A percentile compares a stretch with the other conserved stretches of the same genome.
These are phyloP conservation scores for Anoplolepis gracilipes DNA, from an alignment of 1,140 invertebrate genomes.

Conservation along the genomic window DNA sequence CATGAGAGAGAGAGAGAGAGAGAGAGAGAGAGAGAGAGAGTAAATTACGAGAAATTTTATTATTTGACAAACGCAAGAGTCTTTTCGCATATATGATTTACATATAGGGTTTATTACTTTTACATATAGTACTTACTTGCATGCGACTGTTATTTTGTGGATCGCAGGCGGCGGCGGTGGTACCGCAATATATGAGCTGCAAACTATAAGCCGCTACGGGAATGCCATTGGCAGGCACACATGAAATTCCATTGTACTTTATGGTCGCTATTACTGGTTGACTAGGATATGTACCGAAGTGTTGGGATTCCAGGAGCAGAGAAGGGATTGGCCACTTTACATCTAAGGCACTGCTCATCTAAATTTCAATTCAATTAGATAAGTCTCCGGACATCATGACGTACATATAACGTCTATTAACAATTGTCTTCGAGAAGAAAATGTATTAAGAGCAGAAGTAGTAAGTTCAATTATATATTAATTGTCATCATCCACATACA, in stretches of 20 bases:
- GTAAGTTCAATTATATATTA: no score
- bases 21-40: no score
- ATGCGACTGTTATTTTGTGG: slow-evolving; percentile 80
- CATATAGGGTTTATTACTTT: background rate
- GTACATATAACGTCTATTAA: background rate
- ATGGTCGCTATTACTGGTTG: slow-evolving; percentile 90
- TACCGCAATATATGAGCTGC: slow-evolving; percentile 92
- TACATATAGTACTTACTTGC: slow-evolving; percentile 75
- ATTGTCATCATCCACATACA: no score
- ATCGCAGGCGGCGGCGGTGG: slow-evolving; percentile 82
- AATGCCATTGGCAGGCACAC: slow-evolving; percentile 84
- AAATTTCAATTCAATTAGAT: background rate
- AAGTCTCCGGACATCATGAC: background rate
- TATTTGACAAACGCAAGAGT: background rate
- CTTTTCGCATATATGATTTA: background rate
- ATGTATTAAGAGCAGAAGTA: no score
- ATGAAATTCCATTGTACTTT: slow-evolving; percentile 90
- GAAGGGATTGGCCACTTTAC: slow-evolving; percentile 92
- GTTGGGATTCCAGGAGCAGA: slow-evolving; percentile 90
- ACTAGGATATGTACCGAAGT: slow-evolving; percentile 92
- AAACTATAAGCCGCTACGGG: slow-evolving; percentile 87
- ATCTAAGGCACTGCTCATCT: slow-evolving; percentile 88
- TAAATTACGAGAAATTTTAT: background rate
- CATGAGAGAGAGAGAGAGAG: no score
- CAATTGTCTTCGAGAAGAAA: background rate